Evolutionary conservation across 2,797 vertebrate genomes (phyloP), one percentile per base, ranked within the genome.

Genomic region (Gephyroberyx darwinii): DNA sequence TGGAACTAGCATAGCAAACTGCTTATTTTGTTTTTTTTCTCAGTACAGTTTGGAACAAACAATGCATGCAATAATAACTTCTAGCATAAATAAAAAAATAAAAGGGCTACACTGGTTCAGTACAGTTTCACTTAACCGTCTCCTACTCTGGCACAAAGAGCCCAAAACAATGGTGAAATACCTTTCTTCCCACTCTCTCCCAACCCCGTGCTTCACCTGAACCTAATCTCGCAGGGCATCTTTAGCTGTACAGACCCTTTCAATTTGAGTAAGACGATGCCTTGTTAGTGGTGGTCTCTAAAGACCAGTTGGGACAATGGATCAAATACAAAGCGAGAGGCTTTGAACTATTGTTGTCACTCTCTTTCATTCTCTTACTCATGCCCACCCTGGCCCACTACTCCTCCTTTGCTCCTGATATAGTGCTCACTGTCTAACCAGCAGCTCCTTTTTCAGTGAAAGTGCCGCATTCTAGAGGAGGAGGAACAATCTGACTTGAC

Each of bases 301-400:
- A 91, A 89, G 91, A 89, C 84, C 85, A 72, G 76, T 16, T 1
- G 56, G 87, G 69, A 93, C 92, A 93, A 93, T 93, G 84, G 92
- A 93, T 93, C 93, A 94, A 94, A 94, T 92, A 71, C 87, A 77
- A 83, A 84, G 69, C 45, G 56, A 64, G 80, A 83, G 60, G 78
- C 91, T 94, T 93, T 94, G 91, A 94, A 93, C 89, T 80, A 92
- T 92, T 93, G 92, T 92, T 86, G 66, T 71, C 58, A 16, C 77
- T 82, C 82, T 85, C 75, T 88, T 85, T 80, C 65, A 75, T 74
- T 85, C 79, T 74, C 50, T 86, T 78, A 74, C 82, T 76, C 66
- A 83, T 86, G 83, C 83, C 82, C 79, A 84, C 80, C 52, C 5
- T 63, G 70, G 71, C 77, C 80, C 52, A 65, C 66, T 53, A 41